Conservation (phyloP, 2,797 vertebrate species). For the Anisognathus igniventris region DNA sequence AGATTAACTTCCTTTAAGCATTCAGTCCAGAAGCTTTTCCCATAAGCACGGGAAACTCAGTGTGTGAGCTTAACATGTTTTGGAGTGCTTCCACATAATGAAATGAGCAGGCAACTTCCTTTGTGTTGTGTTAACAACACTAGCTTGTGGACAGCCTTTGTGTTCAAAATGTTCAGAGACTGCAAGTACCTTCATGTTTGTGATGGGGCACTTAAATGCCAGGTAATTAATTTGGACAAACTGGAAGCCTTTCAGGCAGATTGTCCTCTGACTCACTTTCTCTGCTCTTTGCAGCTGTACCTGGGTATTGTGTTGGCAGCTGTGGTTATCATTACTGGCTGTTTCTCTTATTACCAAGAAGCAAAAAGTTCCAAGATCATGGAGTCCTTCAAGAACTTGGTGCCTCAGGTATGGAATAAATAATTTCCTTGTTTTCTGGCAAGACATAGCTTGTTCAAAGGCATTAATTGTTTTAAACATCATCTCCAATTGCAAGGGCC, state of each 20-base stretch:
- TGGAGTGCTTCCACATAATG: slow-evolving; percentile 35
- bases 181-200: neutral
- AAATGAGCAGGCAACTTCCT: slow-evolving; percentile 28
- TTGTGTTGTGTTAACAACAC: neutral
- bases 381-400: slow-evolving; percentile 98
- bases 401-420: slow-evolving; percentile 85
- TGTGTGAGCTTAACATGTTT: neutral
- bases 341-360: slow-evolving; percentile 98
- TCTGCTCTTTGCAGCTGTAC: slow-evolving; percentile 78
- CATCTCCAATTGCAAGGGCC: neutral
- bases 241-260: neutral
- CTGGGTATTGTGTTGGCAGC: slow-evolving; percentile 90
- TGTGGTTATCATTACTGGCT: slow-evolving; percentile 96
- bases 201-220: neutral
- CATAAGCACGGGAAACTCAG: neutral
- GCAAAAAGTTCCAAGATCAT: slow-evolving; percentile 98
- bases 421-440: neutral
- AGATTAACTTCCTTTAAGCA: slow-evolving; percentile 6
- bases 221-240: neutral
- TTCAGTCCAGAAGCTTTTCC: slow-evolving; percentile 23
- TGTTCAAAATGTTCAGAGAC: neutral
- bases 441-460: neutral
- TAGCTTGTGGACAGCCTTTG: neutral
- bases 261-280: slow-evolving; percentile 1
- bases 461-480: neutral